These are phyloP conservation scores for Drosophila biarmipes DNA, from an alignment of 1,140 invertebrate genomes.

Conservation along the genomic window DNA sequence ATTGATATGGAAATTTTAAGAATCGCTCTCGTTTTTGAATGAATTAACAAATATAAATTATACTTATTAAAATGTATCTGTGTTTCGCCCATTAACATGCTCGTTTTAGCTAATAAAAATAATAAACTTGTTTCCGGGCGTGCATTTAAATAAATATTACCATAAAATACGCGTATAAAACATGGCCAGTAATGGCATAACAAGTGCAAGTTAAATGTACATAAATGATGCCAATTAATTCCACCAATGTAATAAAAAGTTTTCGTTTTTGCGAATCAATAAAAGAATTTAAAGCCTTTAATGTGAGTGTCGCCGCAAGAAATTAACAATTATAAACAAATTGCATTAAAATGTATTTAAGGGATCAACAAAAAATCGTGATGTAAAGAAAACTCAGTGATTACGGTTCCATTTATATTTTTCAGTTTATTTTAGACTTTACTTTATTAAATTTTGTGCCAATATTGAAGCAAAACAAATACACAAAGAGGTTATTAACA, in stretches of 20 bases:
- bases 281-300: constrained; percentile 23
- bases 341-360: constrained; percentile 20
- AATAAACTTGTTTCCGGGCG: constrained; percentile 27
- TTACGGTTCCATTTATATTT: not conserved
- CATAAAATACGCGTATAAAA: constrained; percentile 2
- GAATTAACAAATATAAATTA: constrained; percentile 29
- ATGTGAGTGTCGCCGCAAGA: constrained; percentile 6
- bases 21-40: constrained; percentile 4
- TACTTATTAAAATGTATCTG: constrained; percentile 23
- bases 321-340: constrained; percentile 8
- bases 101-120: constrained; percentile 73
- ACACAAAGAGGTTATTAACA: not conserved
- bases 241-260: constrained; percentile 5
- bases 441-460: constrained; percentile 6
- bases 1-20: constrained; percentile 2
- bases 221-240: constrained; percentile 56
- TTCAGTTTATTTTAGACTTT: not conserved
- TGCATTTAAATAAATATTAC: constrained; percentile 40
- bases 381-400: not conserved
- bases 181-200: constrained; percentile 18
- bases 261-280: constrained; percentile 30
- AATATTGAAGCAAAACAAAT: not conserved
- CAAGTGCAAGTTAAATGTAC: constrained; percentile 34
- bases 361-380: not conserved
- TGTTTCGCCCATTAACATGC: constrained; percentile 44